Conservation (phyloP, 1,140 invertebrate genomes). For the Matsumurasca onukii region DNA sequence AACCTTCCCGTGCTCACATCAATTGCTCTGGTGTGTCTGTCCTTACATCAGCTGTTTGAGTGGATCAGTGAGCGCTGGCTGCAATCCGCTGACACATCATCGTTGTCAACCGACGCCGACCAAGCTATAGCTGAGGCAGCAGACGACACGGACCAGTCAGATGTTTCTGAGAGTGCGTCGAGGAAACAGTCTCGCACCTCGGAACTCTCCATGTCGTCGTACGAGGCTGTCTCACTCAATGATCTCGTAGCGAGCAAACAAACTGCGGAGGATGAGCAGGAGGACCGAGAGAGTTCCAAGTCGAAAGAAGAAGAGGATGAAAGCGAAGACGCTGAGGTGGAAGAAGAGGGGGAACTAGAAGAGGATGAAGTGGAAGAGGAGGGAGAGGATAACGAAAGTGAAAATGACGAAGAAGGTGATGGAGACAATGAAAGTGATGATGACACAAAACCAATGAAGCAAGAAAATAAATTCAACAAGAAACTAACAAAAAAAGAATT, state of each 20-base stretch:
- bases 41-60: slow-evolving; percentile 34
- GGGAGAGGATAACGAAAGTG: not conserved
- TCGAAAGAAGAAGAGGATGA: not conserved
- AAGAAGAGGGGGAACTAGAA: not conserved
- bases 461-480: too few relatives aligned
- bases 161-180: not conserved
- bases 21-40: slow-evolving; percentile 35
- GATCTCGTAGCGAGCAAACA: not conserved
- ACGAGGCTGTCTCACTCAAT: slow-evolving; percentile 23
- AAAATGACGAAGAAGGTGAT: not conserved
- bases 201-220: slow-evolving; percentile 21
- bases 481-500: too few relatives aligned
- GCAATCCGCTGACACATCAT: not conserved
- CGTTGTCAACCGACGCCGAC: not conserved
- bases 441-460: too few relatives aligned
- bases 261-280: not conserved
- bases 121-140: too few relatives aligned
- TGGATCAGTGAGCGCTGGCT: slow-evolving; percentile 4
- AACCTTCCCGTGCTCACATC: slow-evolving; percentile 48
- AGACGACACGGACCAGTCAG: not conserved
- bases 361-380: not conserved
- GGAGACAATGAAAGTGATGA: too few relatives aligned
- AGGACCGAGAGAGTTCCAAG: not conserved
- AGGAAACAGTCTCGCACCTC: slow-evolving; percentile 15
- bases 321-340: not conserved